Evolutionary conservation across 2,888 invertebrate genomes (phyloP), one percentile per base, ranked within the genome.

Genomic region (Pelosia muscerda): DNA sequence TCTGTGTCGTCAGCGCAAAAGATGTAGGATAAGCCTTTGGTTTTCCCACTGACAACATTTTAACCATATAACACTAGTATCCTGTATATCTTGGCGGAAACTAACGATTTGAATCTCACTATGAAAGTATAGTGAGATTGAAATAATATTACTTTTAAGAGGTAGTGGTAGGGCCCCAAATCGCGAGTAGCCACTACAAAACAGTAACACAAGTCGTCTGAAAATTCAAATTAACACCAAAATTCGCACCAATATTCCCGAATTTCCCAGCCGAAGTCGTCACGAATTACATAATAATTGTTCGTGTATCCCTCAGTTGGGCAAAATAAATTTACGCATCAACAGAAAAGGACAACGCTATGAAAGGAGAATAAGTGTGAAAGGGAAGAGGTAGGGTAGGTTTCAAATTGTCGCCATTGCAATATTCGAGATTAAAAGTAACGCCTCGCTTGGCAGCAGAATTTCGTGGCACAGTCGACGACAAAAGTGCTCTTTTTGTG

Each of bases 351-450:
- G 81, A 81, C 42, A 67, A 59, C 34, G 10, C 28, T 63, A 80
- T 59, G 68, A 65, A 65, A 57, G 54, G 65, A 56, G 31, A 59
- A 19, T 54, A 73, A 38, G 73, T 57, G 69, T 63, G 81, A 86
- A 72, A 73, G 77, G 76, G 84, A 88, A 42, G 71, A 65, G 69
- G 77, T 78, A 82, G 75, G 78, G 81, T 77, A 78, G 81, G 84
- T 88, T 90, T 90, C 86, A 89, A 90, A 91, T 91, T 90, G 92
- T 91, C 90, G 88, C 88, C 88, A 84, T 86, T 82, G 92, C 94
- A 94, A 94, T 94, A 92, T 93, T 88, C 91, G 86, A 92, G 93
- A 94, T 94, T 93, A 94, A 93, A 93, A 93, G 92, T 88, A 89
- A 92, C 93, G 93, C 90, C 84, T 90, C 87, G 92, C 86, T 90